A percentile compares a stretch with the other conserved stretches of the same genome.
These are phyloP conservation scores for Sylvilagus floridanus DNA, from an alignment of 2,797 vertebrate species.

Conservation along the genomic window DNA sequence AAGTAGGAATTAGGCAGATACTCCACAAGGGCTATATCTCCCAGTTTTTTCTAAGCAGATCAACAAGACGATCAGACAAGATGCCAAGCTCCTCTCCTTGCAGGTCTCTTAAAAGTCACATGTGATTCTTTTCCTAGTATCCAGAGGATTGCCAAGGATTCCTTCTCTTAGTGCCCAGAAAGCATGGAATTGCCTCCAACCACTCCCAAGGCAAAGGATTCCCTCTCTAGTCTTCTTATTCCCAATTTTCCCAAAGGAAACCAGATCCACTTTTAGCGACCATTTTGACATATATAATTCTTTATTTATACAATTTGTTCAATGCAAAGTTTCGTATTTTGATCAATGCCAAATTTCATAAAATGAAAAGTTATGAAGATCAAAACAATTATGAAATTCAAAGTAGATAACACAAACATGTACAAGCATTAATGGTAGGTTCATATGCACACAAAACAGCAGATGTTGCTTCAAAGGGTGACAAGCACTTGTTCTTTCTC, in stretches of 20 bases:
- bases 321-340: neutral
- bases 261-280: neutral
- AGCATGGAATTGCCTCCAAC: neutral
- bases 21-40: neutral
- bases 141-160: neutral
- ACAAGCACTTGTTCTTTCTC: neutral
- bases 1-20: neutral
- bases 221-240: neutral
- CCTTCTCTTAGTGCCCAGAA: neutral
- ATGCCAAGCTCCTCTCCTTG: neutral
- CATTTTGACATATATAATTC: conserved; percentile 25
- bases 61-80: neutral
- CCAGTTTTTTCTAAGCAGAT: neutral
- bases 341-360: neutral
- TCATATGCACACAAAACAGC: neutral
- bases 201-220: neutral
- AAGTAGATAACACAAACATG: neutral
- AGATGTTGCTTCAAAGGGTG: neutral
- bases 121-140: neutral
- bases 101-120: neutral
- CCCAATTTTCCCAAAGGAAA: neutral
- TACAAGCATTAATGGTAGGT: conserved; percentile 14
- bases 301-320: neutral
- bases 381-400: neutral
- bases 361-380: neutral